phyloP scores from a whole-genome alignment of 2,888 invertebrate genomes.

The Eupeodes latifasciatus region DNA sequence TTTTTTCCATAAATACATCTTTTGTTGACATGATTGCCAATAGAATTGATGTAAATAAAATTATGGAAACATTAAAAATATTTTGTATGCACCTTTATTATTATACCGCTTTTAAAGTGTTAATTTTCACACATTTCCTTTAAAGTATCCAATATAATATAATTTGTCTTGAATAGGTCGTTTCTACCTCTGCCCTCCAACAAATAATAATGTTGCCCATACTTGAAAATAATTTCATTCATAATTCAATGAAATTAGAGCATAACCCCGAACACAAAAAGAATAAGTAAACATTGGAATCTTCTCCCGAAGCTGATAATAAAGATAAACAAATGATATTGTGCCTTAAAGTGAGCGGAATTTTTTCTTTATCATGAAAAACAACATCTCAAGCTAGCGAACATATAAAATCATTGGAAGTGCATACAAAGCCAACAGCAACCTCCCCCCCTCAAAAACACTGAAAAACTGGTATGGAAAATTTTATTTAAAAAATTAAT shows the following conservation, averaged over 20 bases:
- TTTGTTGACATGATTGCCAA: too few relatives aligned
- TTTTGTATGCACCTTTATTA: too few relatives aligned
- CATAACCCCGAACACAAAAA: slow-evolving; percentile 48
- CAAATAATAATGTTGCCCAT: neutral
- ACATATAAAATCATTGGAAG: slow-evolving; percentile 29
- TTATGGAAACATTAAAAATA: too few relatives aligned
- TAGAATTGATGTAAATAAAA: too few relatives aligned
- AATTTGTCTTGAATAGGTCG: too few relatives aligned
- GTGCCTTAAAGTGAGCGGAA: slow-evolving; percentile 13
- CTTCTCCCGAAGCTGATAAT: neutral
- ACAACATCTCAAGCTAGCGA: neutral
- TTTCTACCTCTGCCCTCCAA: neutral
- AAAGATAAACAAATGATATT: neutral
- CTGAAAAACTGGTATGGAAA: neutral
- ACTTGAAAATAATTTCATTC: slow-evolving; percentile 31
- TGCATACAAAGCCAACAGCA: slow-evolving; percentile 47
- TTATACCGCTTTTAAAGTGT: too few relatives aligned
- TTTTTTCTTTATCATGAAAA: neutral
- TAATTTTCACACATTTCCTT: too few relatives aligned
- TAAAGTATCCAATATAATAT: too few relatives aligned
- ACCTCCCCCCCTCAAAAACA: neutral
- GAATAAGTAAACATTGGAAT: slow-evolving; percentile 8
- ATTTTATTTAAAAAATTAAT: slow-evolving; percentile 65
- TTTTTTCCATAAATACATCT: too few relatives aligned
- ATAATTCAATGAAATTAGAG: slow-evolving; percentile 46